phyloP scores from a whole-genome alignment of 2,888 invertebrate genomes.

The Cerceris rybyensis region DNA sequence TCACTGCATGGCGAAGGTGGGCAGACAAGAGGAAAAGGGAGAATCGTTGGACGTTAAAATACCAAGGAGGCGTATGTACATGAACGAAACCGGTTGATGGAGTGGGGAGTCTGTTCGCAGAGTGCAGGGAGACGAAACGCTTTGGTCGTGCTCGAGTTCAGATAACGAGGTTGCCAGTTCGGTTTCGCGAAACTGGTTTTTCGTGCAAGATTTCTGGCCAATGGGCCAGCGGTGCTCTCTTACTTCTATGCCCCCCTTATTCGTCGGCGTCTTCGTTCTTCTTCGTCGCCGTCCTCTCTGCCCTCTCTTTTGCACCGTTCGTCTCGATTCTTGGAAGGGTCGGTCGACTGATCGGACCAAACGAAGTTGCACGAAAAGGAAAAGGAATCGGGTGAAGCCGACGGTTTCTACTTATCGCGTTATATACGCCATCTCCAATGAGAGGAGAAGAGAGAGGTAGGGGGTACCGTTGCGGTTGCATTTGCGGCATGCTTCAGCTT shows the following conservation, averaged over 20 bases:
- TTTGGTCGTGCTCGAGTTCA: conserved; percentile 63
- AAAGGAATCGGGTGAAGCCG: conserved; percentile 28
- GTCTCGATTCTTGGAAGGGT: not conserved
- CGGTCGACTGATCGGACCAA: not conserved
- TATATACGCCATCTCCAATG: conserved; percentile 39
- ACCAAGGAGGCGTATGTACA: conserved; percentile 51
- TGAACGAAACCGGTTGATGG: conserved; percentile 67
- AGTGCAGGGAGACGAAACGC: conserved; percentile 47
- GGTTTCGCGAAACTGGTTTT: conserved; percentile 63
- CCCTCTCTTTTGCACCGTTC: not conserved
- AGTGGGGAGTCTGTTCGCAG: conserved; percentile 39
- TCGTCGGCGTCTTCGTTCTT: not conserved
- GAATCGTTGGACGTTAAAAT: conserved; percentile 50
- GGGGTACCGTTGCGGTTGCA: conserved; percentile 69
- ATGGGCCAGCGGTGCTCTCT: conserved; percentile 47
- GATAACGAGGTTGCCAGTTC: conserved; percentile 66
- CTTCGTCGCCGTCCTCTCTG: not conserved
- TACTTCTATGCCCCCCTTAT: conserved; percentile 7
- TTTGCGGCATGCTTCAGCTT: conserved; percentile 65
- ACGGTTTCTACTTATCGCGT: conserved; percentile 61
- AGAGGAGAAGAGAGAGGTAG: not conserved
- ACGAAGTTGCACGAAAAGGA: conserved; percentile 10
- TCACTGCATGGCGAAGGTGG: not conserved
- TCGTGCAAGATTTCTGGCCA: conserved; percentile 56
- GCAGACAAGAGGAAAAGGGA: conserved; percentile 12